These are phyloP conservation scores for Acleris laterana DNA, from an alignment of 2,888 invertebrate species.

Conservation along the genomic window DNA sequence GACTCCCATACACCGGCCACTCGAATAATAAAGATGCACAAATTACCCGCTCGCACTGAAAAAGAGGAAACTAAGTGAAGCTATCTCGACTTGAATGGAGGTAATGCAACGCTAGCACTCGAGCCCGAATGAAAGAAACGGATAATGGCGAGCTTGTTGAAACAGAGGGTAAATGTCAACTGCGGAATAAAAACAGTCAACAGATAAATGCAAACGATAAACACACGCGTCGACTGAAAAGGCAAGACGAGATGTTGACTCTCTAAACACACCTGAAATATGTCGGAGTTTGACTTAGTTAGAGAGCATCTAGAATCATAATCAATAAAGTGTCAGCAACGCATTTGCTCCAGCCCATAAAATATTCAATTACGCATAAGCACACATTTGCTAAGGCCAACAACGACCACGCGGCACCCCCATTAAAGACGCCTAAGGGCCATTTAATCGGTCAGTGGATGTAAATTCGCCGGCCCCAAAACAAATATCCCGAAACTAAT, in stretches of 20 bases:
- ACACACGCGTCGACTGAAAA: conserved; percentile 77
- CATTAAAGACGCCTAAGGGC: conserved; percentile 85
- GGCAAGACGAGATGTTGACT: conserved; percentile 70
- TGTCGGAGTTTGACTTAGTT: conserved; percentile 37
- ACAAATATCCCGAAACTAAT: conserved; percentile 85
- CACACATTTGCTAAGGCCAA: conserved; percentile 83
- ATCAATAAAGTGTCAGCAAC: conserved; percentile 75
- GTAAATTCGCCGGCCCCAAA: conserved; percentile 83
- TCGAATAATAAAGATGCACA: conserved; percentile 84
- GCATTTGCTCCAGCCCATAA: conserved; percentile 78
- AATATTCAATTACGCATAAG: conserved; percentile 85
- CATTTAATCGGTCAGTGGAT: conserved; percentile 85
- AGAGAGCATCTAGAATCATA: conserved; percentile 43
- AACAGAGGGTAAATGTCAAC: conserved; percentile 83
- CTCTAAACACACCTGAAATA: conserved; percentile 51
- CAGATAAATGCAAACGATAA: conserved; percentile 84
- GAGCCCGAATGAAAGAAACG: conserved; percentile 80
- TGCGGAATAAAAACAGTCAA: conserved; percentile 83
- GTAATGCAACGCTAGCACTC: conserved; percentile 79
- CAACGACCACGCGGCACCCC: conserved; percentile 84
- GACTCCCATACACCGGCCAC: conserved; percentile 70
- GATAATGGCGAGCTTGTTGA: conserved; percentile 72
- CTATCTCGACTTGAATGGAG: conserved; percentile 81
- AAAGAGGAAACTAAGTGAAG: conserved; percentile 84
- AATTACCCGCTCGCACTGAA: conserved; percentile 80